Conservation (phyloP, 2,888 invertebrate genomes). For the Minunthozetes semirufus region DNA sequence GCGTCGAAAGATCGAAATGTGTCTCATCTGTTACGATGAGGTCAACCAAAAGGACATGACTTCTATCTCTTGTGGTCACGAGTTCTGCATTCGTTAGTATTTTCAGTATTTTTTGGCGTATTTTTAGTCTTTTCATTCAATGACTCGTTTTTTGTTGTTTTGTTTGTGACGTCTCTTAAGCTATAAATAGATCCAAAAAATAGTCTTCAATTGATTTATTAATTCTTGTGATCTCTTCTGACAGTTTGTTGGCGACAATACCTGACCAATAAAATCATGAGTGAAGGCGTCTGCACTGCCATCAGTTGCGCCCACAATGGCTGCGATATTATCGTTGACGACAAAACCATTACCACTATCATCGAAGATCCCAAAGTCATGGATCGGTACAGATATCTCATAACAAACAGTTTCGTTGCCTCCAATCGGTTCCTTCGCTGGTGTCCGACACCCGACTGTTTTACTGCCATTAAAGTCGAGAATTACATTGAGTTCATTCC, state of each 20-base stretch:
- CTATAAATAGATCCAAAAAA: background rate
- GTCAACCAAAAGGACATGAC: conserved; percentile 34
- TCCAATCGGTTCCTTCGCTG: conserved; percentile 90
- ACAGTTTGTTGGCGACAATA: conserved; percentile 52
- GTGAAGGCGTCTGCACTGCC: conserved; percentile 48
- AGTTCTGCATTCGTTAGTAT: conserved; percentile 48
- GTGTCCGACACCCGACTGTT: conserved; percentile 97
- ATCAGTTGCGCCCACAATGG: conserved; percentile 53
- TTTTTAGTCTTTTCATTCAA: background rate
- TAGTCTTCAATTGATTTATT: conserved; percentile 49
- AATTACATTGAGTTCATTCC: conserved; percentile 85
- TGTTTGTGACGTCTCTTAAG: background rate
- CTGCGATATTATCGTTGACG: conserved; percentile 53
- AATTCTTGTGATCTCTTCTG: conserved; percentile 49
- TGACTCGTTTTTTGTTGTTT: background rate
- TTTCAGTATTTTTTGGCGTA: background rate
- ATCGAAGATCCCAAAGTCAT: conserved; percentile 14
- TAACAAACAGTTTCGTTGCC: conserved; percentile 53
- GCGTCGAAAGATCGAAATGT: background rate
- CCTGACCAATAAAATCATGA: conserved; percentile 52
- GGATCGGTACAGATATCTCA: conserved; percentile 49
- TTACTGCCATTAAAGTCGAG: conserved; percentile 77
- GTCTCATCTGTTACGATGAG: conserved; percentile 11
- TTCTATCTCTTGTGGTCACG: conserved; percentile 52
- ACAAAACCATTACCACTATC: conserved; percentile 51